Percentiles rank a stretch among this genome's conserved stretches.
Evolutionary conservation across 2,797 vertebrate species (phyloP).

Genomic region (Galaxias olidus): DNA sequence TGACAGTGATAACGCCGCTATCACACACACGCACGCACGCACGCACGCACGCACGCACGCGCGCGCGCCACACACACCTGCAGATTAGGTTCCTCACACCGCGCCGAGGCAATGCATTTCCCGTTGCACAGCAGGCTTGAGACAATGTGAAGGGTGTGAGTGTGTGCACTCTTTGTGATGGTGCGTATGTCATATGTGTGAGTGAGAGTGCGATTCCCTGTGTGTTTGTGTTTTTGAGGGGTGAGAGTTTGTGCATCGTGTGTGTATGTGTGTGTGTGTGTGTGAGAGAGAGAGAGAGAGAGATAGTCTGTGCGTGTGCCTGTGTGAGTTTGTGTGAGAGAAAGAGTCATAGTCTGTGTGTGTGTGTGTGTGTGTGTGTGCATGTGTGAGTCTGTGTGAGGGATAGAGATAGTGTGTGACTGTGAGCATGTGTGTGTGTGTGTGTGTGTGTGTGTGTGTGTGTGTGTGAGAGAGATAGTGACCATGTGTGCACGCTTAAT

Average conservation of each 20-base stretch:
- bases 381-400: constrained; percentile 9
- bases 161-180: constrained; percentile 12
- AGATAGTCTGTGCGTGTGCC: background rate
- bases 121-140: too few relatives aligned
- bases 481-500: background rate
- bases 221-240: background rate
- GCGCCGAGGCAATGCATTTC: too few relatives aligned
- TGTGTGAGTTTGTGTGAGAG: constrained; percentile 9
- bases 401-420: background rate
- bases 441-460: constrained; percentile 13
- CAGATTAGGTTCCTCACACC: too few relatives aligned
- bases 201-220: constrained; percentile 1
- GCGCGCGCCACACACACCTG: too few relatives aligned
- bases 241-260: constrained; percentile 6
- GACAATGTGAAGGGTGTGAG: background rate
- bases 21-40: too few relatives aligned
- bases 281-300: background rate
- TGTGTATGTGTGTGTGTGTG: constrained; percentile 11
- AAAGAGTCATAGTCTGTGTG: background rate
- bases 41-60: too few relatives aligned
- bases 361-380: constrained; percentile 10
- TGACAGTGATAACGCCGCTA: too few relatives aligned
- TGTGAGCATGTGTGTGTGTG: constrained; percentile 5
- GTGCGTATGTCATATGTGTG: background rate
- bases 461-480: background rate